A percentile compares a stretch with the other conserved stretches of the same genome.
phyloP scores from a whole-genome alignment of 2,113 vertebrate species.

The Pelecanoides urinatrix region DNA sequence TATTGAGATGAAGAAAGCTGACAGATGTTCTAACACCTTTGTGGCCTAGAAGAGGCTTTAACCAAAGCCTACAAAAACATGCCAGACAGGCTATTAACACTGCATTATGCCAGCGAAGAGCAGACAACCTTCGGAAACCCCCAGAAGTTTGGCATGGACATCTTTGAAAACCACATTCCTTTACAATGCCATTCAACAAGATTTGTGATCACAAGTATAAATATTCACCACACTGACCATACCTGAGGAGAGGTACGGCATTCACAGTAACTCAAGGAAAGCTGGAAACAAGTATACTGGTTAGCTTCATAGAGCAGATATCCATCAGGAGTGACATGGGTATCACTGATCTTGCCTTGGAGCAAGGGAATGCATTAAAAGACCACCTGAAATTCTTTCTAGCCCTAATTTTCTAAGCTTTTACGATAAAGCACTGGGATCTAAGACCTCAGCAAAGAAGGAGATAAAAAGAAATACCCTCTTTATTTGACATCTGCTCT shows the following conservation, averaged over 20 bases:
- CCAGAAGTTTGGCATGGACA: background rate
- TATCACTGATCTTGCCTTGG: background rate
- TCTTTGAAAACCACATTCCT: background rate
- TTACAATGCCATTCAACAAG: background rate
- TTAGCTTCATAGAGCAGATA: background rate
- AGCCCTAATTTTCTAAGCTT: background rate
- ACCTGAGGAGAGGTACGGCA: background rate
- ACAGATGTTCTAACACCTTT: background rate
- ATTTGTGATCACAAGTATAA: background rate
- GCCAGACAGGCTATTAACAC: background rate
- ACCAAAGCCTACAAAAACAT: background rate
- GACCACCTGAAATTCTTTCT: background rate
- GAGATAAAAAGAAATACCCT: background rate
- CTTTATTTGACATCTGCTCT: slow-evolving; percentile 33
- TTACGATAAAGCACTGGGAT: background rate
- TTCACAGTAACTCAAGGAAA: background rate
- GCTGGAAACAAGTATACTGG: background rate
- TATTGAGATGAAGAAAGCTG: background rate
- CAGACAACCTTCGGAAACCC: background rate
- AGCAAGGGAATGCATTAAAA: slow-evolving; percentile 2
- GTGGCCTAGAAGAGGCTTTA: background rate
- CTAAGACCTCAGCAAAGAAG: slow-evolving; percentile 16
- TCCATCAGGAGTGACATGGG: background rate
- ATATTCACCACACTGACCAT: background rate
- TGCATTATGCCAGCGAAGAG: background rate